phyloP scores from a whole-genome alignment of 1,140 invertebrate genomes.

The Heliconius eleuchia region DNA sequence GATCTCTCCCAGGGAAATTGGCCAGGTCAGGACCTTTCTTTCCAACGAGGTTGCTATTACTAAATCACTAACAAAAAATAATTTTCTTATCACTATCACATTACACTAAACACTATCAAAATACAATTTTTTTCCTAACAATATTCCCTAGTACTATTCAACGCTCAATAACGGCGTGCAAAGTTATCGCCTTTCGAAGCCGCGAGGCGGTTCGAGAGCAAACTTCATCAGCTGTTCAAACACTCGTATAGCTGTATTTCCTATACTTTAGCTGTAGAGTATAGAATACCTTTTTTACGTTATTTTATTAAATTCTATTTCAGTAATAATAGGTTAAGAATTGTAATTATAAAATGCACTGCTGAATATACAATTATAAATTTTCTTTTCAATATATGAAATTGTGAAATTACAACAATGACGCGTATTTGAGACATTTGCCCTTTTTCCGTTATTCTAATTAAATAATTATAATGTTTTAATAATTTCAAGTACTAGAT shows the following conservation, averaged over 20 bases:
- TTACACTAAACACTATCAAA: neutral
- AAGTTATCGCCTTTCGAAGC: slow-evolving; percentile 26
- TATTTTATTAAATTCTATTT: neutral
- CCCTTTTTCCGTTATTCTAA: too few species aligned
- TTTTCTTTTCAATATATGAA: too few species aligned
- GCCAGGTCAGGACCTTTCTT: too few species aligned
- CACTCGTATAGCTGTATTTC: slow-evolving; percentile 22
- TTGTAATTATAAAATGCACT: too few species aligned
- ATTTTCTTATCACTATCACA: neutral
- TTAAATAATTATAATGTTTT: too few species aligned
- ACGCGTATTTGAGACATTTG: too few species aligned
- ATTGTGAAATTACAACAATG: too few species aligned
- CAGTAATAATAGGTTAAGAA: too few species aligned
- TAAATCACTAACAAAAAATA: neutral
- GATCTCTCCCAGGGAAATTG: too few species aligned
- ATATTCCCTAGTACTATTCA: slow-evolving; percentile 6
- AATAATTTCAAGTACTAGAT: too few species aligned
- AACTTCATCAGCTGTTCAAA: slow-evolving; percentile 32
- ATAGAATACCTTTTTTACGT: neutral
- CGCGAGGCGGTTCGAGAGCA: slow-evolving; percentile 27
- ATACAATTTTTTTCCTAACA: neutral
- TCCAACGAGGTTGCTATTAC: too few species aligned
- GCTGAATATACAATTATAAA: too few species aligned
- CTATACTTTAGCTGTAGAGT: slow-evolving; percentile 4
- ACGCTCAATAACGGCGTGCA: slow-evolving; percentile 28